Evolutionary conservation across 1,140 invertebrate genomes (phyloP), one percentile per base, ranked within the genome.

Genomic region (Myzus persicae): DNA sequence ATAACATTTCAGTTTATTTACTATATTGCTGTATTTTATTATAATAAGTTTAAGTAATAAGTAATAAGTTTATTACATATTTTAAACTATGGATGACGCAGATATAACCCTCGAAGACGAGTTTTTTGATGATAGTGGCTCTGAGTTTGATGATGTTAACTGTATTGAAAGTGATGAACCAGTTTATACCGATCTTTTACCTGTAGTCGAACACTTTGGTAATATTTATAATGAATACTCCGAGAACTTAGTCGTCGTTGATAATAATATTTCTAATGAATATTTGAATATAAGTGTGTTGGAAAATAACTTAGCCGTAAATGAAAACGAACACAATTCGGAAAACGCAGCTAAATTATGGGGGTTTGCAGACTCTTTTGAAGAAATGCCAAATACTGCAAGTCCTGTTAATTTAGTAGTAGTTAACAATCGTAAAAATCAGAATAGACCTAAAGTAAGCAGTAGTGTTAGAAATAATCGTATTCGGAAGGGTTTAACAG

Each of bases 171-270:
- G 36, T 81, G 24, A 36, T 81, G 76, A 81, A 81, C 76, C 36
- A 24, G 76, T 81, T 81, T 81, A 20, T 81, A 81, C 36, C 76
- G 76, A 81, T 81, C 36, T 81, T 81, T 81, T 81, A 81, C 76
- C 76, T 14, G 36, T 81, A 8, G 76, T 81, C 76, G 36, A 76
- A 36, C 67, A n/a, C 31, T 81, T 81, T 81, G 67, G 24, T 9
- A 82, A 82, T 82, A 82, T 82, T 82, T 82, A 18, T 82, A 82
- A 82, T 40, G 81, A 40, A 82, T 40, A 82, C 67, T 76, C n/a
- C 67, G 67, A 36, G 14, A 76, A 76, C 67, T n/a, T n/a, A 76
- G n/a, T 38, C 67, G n/a, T 38, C 31, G 31, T 67, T 67, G 67
- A 36, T 76, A 76, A 76, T 38, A 76, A 82, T 82, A 82, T 82